These are phyloP conservation scores for Elegia similella DNA, from an alignment of 2,888 invertebrate genomes.

Conservation along the genomic window DNA sequence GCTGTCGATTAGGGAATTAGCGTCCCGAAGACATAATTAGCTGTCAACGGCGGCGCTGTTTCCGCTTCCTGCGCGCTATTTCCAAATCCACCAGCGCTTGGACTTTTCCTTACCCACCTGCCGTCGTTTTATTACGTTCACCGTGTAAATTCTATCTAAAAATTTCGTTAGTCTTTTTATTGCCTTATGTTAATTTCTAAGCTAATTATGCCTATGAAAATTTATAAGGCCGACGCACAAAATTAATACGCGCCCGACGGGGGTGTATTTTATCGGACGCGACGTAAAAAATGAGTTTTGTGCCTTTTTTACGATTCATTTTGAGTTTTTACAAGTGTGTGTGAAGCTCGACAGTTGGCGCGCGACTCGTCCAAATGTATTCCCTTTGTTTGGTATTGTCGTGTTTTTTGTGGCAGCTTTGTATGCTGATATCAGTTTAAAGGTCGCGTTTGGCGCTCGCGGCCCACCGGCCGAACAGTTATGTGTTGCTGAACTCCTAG, in stretches of 20 bases:
- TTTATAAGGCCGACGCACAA: constrained; percentile 69
- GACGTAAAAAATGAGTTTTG: constrained; percentile 54
- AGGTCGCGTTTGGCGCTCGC: constrained; percentile 49
- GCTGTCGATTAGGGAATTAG: constrained; percentile 73
- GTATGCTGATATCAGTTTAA: constrained; percentile 62
- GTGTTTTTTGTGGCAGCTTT: constrained; percentile 51
- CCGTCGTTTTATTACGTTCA: constrained; percentile 60
- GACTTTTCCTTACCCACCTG: constrained; percentile 53
- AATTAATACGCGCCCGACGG: constrained; percentile 70
- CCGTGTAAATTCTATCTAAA: constrained; percentile 73
- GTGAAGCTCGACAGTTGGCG: constrained; percentile 67
- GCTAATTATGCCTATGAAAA: constrained; percentile 80
- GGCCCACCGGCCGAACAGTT: constrained; percentile 37
- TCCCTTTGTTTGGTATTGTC: constrained; percentile 67
- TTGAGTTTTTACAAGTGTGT: constrained; percentile 57
- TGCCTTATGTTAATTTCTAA: constrained; percentile 79
- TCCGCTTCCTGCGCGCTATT: constrained; percentile 80
- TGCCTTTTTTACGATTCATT: constrained; percentile 69
- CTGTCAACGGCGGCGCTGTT: constrained; percentile 75
- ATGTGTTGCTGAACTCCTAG: constrained; percentile 28
- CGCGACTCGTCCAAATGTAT: constrained; percentile 64
- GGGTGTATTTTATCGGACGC: constrained; percentile 63
- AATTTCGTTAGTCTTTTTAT: constrained; percentile 78
- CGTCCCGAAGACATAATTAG: constrained; percentile 73
- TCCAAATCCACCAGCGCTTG: constrained; percentile 63